Evolutionary conservation across 2,113 vertebrate species (phyloP).

Genomic region (Mobula hypostoma): DNA sequence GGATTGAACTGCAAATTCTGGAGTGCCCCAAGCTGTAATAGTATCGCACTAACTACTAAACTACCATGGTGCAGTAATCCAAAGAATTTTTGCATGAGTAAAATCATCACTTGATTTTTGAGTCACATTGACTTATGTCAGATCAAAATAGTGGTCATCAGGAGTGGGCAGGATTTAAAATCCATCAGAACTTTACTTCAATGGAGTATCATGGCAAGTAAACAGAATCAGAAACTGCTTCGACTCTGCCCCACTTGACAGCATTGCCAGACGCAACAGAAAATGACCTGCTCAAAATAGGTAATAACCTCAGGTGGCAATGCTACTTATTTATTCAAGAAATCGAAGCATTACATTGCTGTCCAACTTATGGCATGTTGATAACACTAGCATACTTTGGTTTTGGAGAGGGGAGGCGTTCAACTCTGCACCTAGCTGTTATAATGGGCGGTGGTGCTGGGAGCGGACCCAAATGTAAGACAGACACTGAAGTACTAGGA

Average conservation of each 20-base stretch:
- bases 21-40: too few species aligned
- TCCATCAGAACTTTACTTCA: neutral
- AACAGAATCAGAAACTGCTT: neutral
- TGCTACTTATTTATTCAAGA: neutral
- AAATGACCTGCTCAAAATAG: neutral
- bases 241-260: neutral
- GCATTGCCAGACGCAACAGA: neutral
- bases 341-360: neutral
- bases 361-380: neutral
- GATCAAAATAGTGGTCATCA: neutral
- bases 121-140: neutral
- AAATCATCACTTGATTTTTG: neutral
- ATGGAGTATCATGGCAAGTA: neutral
- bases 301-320: neutral
- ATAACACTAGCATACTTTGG: neutral
- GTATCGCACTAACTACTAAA: too few species aligned
- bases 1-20: too few species aligned
- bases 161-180: neutral
- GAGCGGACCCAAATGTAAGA: too few species aligned
- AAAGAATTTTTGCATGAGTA: neutral
- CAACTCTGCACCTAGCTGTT: neutral
- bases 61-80: too few species aligned
- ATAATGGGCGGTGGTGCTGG: too few species aligned
- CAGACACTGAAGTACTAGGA: too few species aligned
- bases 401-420: neutral